Conservation (phyloP, 2,797 vertebrate genomes). For the Naso thynnoides region DNA sequence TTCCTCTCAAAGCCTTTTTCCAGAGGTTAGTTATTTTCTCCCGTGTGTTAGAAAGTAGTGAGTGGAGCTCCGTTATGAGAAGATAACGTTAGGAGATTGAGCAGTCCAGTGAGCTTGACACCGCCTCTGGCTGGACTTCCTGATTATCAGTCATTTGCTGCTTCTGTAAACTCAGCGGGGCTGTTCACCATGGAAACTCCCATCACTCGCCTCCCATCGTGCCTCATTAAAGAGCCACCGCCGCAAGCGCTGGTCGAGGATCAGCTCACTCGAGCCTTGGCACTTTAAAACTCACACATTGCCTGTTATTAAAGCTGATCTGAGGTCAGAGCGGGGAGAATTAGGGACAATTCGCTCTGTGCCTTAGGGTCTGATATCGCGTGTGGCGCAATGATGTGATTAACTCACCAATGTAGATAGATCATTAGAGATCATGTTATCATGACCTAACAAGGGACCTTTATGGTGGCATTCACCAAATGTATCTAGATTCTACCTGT, state of each 20-base stretch:
- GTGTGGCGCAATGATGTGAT: constrained; percentile 35
- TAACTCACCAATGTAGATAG: constrained; percentile 35
- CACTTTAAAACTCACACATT: constrained; percentile 40
- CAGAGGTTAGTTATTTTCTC: constrained; percentile 6
- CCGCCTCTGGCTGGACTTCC: constrained; percentile 74
- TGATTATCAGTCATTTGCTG: constrained; percentile 70
- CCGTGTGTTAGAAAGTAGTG: constrained; percentile 2
- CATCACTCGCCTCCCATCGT: constrained; percentile 62
- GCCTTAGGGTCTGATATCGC: constrained; percentile 34
- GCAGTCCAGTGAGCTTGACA: constrained; percentile 68
- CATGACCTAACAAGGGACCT: constrained; percentile 17
- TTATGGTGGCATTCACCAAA: too few species aligned
- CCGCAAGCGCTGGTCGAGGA: constrained; percentile 61
- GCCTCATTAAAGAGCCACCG: constrained; percentile 66
- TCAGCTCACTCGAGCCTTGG: constrained; percentile 60
- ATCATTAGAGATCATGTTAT: constrained; percentile 19
- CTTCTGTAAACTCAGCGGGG: constrained; percentile 63
- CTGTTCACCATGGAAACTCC: constrained; percentile 65
- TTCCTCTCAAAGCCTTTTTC: constrained; percentile 4
- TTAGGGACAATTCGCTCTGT: constrained; percentile 12
- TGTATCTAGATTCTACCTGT: background rate
- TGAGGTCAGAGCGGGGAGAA: constrained; percentile 52
- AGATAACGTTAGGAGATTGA: constrained; percentile 77
- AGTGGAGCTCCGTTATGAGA: constrained; percentile 57
- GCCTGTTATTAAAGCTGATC: constrained; percentile 71